These are phyloP conservation scores for Melanotaenia boesemani DNA, from an alignment of 2,797 vertebrate species.

Conservation along the genomic window DNA sequence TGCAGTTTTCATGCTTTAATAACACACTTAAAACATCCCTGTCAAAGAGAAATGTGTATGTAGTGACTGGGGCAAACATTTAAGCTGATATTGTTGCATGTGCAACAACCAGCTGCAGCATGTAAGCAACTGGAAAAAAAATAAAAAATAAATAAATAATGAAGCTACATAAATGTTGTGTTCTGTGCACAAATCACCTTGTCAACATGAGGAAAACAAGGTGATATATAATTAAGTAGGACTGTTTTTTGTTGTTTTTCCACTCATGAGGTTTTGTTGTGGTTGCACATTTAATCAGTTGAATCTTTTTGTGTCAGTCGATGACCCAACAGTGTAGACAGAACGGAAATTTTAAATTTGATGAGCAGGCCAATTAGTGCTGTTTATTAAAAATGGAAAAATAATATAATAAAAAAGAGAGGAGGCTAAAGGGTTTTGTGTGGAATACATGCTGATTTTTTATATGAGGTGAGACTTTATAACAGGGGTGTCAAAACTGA, in stretches of 20 bases:
- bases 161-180: background rate
- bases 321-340: slow-evolving; percentile 61
- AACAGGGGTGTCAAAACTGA: slow-evolving; percentile 54
- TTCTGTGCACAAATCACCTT: background rate
- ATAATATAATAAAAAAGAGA: slow-evolving; percentile 31
- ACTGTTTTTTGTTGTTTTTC: slow-evolving; percentile 16
- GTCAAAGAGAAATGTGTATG: background rate
- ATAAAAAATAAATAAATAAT: background rate
- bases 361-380: slow-evolving; percentile 73
- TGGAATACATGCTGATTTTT: slow-evolving; percentile 52
- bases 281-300: slow-evolving; percentile 48
- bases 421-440: slow-evolving; percentile 49
- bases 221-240: slow-evolving; percentile 36
- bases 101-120: background rate
- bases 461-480: slow-evolving; percentile 46
- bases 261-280: slow-evolving; percentile 32
- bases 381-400: slow-evolving; percentile 66
- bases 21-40: too few relatives aligned
- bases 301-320: slow-evolving; percentile 68
- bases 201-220: slow-evolving; percentile 24
- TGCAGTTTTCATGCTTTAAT: background rate
- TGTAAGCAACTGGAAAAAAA: background rate
- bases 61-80: too few relatives aligned
- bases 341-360: slow-evolving; percentile 66
- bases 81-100: too few relatives aligned